Evolutionary conservation across 2,797 vertebrate species (phyloP).

Genomic region (Gymnoscopelus microlampas): DNA sequence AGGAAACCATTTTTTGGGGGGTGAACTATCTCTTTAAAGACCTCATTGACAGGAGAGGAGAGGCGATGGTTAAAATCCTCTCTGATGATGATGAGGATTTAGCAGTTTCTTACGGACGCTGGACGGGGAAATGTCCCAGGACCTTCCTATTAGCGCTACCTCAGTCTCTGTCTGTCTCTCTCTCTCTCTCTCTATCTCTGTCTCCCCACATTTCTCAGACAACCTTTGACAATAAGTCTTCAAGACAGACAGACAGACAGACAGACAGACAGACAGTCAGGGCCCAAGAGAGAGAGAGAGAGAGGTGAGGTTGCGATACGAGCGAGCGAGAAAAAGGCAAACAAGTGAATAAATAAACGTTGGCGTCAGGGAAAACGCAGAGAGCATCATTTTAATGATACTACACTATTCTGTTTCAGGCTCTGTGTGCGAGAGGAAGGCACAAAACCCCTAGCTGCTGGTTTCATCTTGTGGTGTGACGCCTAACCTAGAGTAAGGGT

Average conservation of each 20-base stretch:
- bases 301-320: slow-evolving; percentile 37
- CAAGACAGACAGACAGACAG: too few species aligned
- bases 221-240: too few species aligned
- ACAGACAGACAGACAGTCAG: slow-evolving; percentile 52
- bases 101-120: too few species aligned
- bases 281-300: slow-evolving; percentile 44
- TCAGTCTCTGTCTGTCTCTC: too few species aligned
- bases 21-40: slow-evolving; percentile 51
- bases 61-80: slow-evolving; percentile 78
- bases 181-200: too few species aligned
- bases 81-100: slow-evolving; percentile 3
- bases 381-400: slow-evolving; percentile 77
- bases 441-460: slow-evolving; percentile 16
- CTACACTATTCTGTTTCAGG: slow-evolving; percentile 68
- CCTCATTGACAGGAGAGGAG: slow-evolving; percentile 71
- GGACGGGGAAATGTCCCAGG: too few species aligned
- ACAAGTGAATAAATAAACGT: slow-evolving; percentile 71
- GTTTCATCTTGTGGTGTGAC: slow-evolving; percentile 77
- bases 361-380: slow-evolving; percentile 58
- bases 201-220: too few species aligned
- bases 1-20: too few species aligned
- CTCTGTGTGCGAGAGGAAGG: slow-evolving; percentile 11
- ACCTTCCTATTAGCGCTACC: too few species aligned
- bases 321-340: slow-evolving; percentile 55
- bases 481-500: slow-evolving; percentile 78